A percentile compares a stretch with the other conserved stretches of the same genome.
These are phyloP conservation scores for Crypturellus undulatus DNA, from an alignment of 2,113 vertebrate species.

Conservation along the genomic window DNA sequence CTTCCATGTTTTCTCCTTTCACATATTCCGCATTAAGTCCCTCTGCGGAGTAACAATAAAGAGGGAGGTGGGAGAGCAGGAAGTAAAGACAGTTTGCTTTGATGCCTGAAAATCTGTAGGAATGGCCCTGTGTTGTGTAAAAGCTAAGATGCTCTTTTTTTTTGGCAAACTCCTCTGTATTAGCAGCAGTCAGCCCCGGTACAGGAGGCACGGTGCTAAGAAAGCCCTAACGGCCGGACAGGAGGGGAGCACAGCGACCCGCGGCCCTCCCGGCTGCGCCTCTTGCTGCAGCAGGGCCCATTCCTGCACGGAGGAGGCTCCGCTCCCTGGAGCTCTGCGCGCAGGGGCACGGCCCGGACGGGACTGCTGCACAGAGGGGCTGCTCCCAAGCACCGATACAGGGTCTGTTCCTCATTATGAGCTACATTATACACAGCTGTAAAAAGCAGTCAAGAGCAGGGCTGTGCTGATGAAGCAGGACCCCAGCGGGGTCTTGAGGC, in stretches of 20 bases:
- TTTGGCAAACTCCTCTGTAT: background rate
- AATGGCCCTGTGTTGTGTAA: background rate
- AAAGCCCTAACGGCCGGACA: background rate
- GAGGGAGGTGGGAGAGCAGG: background rate
- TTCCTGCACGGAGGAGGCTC: background rate
- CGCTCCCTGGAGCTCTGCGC: accelerated
- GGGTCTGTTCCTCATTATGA: background rate
- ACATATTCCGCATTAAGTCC: slow-evolving; percentile 88
- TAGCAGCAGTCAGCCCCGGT: background rate
- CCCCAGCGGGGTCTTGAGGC: background rate
- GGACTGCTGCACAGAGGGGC: background rate
- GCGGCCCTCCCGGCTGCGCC: background rate
- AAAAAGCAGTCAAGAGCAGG: background rate
- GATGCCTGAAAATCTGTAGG: background rate
- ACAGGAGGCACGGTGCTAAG: background rate
- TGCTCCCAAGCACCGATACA: accelerated
- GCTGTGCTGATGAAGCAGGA: background rate
- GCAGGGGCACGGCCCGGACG: accelerated
- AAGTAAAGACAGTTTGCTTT: background rate
- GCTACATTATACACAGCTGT: background rate
- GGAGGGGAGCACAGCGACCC: background rate
- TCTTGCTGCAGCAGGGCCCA: background rate
- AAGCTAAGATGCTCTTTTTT: background rate
- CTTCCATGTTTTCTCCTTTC: slow-evolving; percentile 90
- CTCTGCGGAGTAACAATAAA: slow-evolving; percentile 80